Evolutionary conservation across 2,113 vertebrate genomes (phyloP), one percentile per base, ranked within the genome.

Genomic region (Ascaphus truei): DNA sequence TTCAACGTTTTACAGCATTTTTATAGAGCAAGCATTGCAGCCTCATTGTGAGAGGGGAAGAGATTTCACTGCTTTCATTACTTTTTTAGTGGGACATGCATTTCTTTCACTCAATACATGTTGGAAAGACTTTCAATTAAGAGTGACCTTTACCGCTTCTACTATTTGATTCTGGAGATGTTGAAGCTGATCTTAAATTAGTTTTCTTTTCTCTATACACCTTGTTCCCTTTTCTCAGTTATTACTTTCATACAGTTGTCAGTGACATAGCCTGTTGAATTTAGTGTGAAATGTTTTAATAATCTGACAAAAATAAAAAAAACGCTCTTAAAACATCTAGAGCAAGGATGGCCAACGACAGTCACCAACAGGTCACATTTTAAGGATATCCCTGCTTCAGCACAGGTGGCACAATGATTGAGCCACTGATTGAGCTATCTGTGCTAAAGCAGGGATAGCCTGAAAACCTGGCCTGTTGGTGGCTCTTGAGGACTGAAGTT

Each of bases 61-160:
- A 7, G 1, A 27, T 10, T 25, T 1, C 27, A 15, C 58, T 41
- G 69, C 30, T 68, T 74, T 62, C 23, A 31, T 74, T 68, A 47
- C 73, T 59, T 75, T n/a, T 30, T 71, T 10, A 71, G 68, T 27
- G 26, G 57, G 34, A 8, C 25, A 12, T 39, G 11, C 62, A 69
- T 72, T 76, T 75, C 75, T 69, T 66, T 53, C 50, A 68, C 59
- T 73, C 74, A 60, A 23, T 61, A 45, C 27, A 52, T 72, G 55
- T 53, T 15, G 43, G 59, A 77, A 80, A 72, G 51, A 47, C 71
- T 81, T 88, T 80, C 76, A 81, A 75, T 85, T 84, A 83, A 76
- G 53, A 26, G 3, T 80, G 77, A 80, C 77, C 79, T 87, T 85
- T 83, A 71, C 18, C 62, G 65, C 55, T 71, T 50, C 1, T 27